A percentile compares a stretch with the other conserved stretches of the same genome.
Conservation (phyloP, 2,797 vertebrate genomes). For the Trachops cirrhosus region DNA sequence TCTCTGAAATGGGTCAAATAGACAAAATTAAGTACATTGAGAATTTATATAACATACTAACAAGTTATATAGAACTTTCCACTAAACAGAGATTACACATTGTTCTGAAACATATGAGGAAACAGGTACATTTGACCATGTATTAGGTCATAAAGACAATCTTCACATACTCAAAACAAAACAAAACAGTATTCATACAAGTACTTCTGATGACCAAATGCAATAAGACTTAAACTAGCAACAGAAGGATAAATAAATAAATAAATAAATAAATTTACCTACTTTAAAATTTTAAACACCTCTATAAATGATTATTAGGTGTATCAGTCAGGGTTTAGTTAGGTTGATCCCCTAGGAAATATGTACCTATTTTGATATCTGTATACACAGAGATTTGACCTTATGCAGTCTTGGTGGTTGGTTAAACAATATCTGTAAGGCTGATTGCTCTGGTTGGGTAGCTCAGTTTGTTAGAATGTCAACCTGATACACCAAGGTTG, state of each 20-base stretch:
- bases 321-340: not conserved
- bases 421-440: not conserved
- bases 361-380: not conserved
- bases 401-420: not conserved
- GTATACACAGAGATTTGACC: not conserved
- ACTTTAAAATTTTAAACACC: not conserved
- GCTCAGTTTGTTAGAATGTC: not conserved
- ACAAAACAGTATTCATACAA: not conserved
- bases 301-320: not conserved
- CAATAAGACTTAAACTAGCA: not conserved
- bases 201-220: not conserved
- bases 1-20: not conserved
- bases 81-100: not conserved
- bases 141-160: constrained; percentile 29
- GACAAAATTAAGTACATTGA: not conserved
- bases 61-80: not conserved
- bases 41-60: constrained; percentile 10
- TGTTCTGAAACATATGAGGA: constrained; percentile 30
- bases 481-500: not conserved
- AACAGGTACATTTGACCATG: not conserved
- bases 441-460: not conserved
- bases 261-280: not conserved
- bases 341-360: not conserved
- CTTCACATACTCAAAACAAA: not conserved
- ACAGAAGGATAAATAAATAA: not conserved